A percentile compares a stretch with the other conserved stretches of the same genome.
phyloP scores from a whole-genome alignment of 2,797 vertebrate genomes.

The Acanthurus lineatus region DNA sequence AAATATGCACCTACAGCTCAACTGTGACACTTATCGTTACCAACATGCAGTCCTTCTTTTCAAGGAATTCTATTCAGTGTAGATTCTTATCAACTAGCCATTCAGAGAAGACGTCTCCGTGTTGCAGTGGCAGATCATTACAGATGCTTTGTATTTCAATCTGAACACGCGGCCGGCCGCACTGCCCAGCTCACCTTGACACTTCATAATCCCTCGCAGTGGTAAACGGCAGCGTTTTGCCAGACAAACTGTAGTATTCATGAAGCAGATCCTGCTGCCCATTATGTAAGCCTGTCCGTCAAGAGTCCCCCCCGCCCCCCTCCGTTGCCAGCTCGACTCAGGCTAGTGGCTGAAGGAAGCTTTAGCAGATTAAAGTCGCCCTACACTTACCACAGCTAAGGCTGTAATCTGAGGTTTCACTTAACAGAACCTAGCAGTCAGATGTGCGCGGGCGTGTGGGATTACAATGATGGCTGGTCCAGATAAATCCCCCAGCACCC shows the following conservation, averaged over 20 bases:
- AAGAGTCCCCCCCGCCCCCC: slow-evolving; percentile 16
- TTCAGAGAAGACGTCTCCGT: not conserved
- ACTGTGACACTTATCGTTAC: slow-evolving; percentile 1
- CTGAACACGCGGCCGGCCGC: slow-evolving; percentile 10
- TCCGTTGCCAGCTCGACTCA: too few relatives aligned
- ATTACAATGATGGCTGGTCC: slow-evolving; percentile 71
- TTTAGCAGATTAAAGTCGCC: slow-evolving; percentile 74
- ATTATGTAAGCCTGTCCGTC: slow-evolving; percentile 40
- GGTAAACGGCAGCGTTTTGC: not conserved
- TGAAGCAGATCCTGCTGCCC: slow-evolving; percentile 23
- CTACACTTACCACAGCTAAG: slow-evolving; percentile 55
- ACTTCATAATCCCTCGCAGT: slow-evolving; percentile 12
- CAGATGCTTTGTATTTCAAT: slow-evolving; percentile 35
- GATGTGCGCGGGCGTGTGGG: slow-evolving; percentile 59
- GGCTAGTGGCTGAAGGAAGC: slow-evolving; percentile 48
- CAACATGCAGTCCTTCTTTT: not conserved
- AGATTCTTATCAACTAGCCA: not conserved
- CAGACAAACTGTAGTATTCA: slow-evolving; percentile 35
- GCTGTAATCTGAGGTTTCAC: slow-evolving; percentile 76
- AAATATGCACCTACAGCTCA: slow-evolving; percentile 5
- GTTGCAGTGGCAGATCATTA: slow-evolving; percentile 5
- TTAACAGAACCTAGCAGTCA: slow-evolving; percentile 66
- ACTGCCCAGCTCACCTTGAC: slow-evolving; percentile 15
- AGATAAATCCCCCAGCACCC: slow-evolving; percentile 65
- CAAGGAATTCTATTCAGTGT: not conserved